These are phyloP conservation scores for Actinopyga echinites DNA, from an alignment of 53 echinoderm and acorn worm genomes.

Conservation along the genomic window DNA sequence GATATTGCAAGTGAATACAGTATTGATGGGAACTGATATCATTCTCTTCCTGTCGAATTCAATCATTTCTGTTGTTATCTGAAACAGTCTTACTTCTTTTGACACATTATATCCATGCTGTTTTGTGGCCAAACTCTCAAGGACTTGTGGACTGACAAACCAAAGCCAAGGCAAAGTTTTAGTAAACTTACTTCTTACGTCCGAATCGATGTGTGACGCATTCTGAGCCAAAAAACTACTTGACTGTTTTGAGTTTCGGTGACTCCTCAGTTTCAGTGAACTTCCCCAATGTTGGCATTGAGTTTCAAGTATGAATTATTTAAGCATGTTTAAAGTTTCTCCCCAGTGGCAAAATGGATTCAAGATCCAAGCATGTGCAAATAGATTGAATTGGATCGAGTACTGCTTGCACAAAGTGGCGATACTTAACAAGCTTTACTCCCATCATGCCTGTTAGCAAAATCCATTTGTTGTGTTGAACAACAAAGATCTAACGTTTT, in stretches of 20 bases:
- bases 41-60: no score
- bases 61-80: no score
- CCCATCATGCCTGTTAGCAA: constrained; percentile 12
- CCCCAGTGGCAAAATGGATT: constrained; percentile 22
- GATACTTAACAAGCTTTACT: constrained; percentile 28
- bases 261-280: constrained; percentile 12
- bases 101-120: no score
- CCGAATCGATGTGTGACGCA: neutral
- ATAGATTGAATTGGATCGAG: constrained; percentile 11
- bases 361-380: neutral
- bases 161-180: no score
- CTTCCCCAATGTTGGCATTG: constrained; percentile 12
- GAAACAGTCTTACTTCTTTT: no score
- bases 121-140: no score
- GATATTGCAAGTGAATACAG: no score
- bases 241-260: constrained; percentile 1
- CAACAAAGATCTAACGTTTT: constrained; percentile 14
- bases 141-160: no score
- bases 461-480: constrained; percentile 12
- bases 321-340: constrained; percentile 30
- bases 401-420: neutral
- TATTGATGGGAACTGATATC: no score
- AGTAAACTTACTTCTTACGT: neutral
- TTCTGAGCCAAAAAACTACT: neutral
- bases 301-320: constrained; percentile 27